Conservation (phyloP, 1,140 invertebrate species). For the Drosophila hydei region DNA sequence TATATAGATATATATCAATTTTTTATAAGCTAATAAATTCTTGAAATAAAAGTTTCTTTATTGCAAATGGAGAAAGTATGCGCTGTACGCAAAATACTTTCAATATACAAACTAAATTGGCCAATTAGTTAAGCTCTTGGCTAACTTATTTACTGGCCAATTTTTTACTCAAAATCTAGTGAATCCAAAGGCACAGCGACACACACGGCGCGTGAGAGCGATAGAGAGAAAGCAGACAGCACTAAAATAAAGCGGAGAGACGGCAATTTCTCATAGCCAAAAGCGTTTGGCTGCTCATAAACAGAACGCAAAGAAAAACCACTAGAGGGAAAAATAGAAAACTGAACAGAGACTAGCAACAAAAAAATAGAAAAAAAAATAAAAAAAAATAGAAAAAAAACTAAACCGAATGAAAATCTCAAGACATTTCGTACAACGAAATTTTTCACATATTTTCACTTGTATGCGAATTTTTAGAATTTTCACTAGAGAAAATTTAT, state of each 20-base stretch:
- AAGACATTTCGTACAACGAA: constrained; percentile 78
- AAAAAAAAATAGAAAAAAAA: constrained; percentile 50
- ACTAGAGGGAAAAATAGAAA: constrained; percentile 39
- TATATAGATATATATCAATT: neutral
- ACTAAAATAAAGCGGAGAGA: constrained; percentile 42
- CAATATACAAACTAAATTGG: too few species aligned
- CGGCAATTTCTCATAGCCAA: constrained; percentile 63
- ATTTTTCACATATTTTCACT: constrained; percentile 83
- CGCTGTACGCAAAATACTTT: neutral
- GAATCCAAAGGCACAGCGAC: constrained; percentile 14
- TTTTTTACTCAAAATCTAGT: constrained; percentile 29
- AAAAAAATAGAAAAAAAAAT: constrained; percentile 29
- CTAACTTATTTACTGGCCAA: constrained; percentile 12
- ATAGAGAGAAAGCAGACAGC: constrained; percentile 27
- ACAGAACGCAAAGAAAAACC: constrained; percentile 67
- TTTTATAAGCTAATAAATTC: constrained; percentile 22
- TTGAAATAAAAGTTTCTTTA: constrained; percentile 39
- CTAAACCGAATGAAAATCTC: constrained; percentile 73
- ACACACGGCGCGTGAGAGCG: constrained; percentile 30
- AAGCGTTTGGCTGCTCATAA: constrained; percentile 65
- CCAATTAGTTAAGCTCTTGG: neutral
- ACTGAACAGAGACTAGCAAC: constrained; percentile 40
- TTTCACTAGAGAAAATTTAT: constrained; percentile 80
- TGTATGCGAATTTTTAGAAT: constrained; percentile 83
- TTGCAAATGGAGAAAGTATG: constrained; percentile 13